Evolutionary conservation across 2,888 invertebrate species (phyloP).

Genomic region (Myopa tessellatipennis): DNA sequence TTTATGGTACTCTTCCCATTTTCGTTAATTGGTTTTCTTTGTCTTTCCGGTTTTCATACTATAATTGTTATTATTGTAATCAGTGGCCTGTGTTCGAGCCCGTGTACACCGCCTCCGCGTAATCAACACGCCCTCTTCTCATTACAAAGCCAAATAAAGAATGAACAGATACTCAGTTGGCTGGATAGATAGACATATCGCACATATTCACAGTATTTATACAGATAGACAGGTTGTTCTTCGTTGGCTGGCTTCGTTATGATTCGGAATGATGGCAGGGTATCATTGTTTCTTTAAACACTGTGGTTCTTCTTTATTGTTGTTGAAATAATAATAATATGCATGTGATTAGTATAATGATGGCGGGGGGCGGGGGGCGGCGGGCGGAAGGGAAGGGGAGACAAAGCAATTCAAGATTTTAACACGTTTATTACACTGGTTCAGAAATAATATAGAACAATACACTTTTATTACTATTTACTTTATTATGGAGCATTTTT

Average conservation of each 20-base stretch:
- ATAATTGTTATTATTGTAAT: conserved; percentile 24
- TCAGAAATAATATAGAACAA: neutral
- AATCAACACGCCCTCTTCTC: conserved; percentile 34
- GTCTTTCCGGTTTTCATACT: neutral
- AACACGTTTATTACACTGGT: neutral
- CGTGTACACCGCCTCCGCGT: conserved; percentile 9
- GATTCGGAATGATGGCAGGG: too few relatives aligned
- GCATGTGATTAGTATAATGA: neutral
- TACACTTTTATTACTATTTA: neutral
- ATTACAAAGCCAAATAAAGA: conserved; percentile 39
- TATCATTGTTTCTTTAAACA: too few relatives aligned
- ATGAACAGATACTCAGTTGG: too few relatives aligned
- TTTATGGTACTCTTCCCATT: neutral
- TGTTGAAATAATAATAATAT: neutral
- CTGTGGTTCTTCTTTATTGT: neutral
- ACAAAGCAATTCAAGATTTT: neutral
- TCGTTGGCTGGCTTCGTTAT: too few relatives aligned
- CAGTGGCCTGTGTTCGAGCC: neutral
- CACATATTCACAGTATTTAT: too few relatives aligned
- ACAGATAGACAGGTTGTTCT: too few relatives aligned
- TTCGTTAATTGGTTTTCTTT: neutral
- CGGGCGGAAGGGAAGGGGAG: too few relatives aligned
- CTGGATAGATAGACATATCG: too few relatives aligned
- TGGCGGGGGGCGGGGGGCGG: too few relatives aligned
- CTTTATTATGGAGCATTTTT: neutral